These are phyloP conservation scores for Alouatta palliata DNA, from an alignment of 2,113 vertebrate genomes.

Conservation along the genomic window DNA sequence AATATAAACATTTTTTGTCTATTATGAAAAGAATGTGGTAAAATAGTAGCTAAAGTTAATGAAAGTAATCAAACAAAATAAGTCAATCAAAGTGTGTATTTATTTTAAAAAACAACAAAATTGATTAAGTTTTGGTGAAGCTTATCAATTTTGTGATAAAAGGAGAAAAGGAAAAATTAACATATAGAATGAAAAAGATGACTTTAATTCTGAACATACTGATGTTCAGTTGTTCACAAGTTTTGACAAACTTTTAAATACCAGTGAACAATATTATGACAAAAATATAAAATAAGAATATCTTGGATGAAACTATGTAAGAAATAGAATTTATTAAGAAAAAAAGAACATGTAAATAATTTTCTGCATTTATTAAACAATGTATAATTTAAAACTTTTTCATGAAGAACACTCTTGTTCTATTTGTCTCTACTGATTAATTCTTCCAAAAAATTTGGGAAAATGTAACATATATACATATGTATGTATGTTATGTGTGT, in stretches of 20 bases:
- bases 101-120: neutral
- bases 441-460: neutral
- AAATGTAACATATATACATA: neutral
- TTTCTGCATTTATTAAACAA: neutral
- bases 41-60: neutral
- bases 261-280: neutral
- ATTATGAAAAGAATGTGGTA: neutral
- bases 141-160: neutral
- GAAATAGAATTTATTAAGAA: neutral
- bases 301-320: neutral
- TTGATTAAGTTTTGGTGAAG: neutral
- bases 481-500: too few species aligned
- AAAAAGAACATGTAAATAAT: neutral
- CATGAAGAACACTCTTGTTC: neutral
- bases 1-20: neutral
- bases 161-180: neutral
- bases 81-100: neutral
- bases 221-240: neutral
- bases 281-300: neutral
- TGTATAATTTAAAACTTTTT: neutral
- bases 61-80: neutral
- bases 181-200: neutral
- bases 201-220: neutral
- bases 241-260: neutral
- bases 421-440: neutral